Evolutionary conservation across 2,113 vertebrate species (phyloP), one percentile per base, ranked within the genome.

Genomic region (Eira barbara): DNA sequence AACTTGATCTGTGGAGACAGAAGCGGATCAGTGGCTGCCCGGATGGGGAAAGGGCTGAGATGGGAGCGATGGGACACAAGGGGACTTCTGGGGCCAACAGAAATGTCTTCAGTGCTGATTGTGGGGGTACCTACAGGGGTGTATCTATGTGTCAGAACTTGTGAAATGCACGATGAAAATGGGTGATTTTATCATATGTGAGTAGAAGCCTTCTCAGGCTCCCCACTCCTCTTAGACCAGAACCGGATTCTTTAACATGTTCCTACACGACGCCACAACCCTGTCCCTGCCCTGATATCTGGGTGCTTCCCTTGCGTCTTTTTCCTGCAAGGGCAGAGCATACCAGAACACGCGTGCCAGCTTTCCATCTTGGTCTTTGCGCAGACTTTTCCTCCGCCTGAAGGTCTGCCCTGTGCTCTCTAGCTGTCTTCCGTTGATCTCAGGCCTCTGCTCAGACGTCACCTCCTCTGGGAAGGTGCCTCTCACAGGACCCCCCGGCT

Each of bases 261-360:
- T 61, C 25, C 55, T 6, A 0, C 31, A 14, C 1, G 7, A 36
- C 6, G 1, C 29, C 20, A 5, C 0, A 2, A 0, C 52, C 74
- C 3, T 9, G 36, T 15, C 18, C 31, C 57, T 25, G 20, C 34
- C 31, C 20, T 6, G 18, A 31, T 1, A 13, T 2, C 31, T 0
- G 1, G 17, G 11, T 13, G 0, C 14, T 9, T 39, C 6, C 27
- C 12, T 23, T 21, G 3, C 0, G 0, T 29, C 52, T 23, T 18
- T 6, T 47, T 25, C 57, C 21, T 36, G 13, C 25, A 49, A 14
- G 36, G 18, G 10, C 10, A 36, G 42, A 8, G 20, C 18, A 18
- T 47, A 14, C 25, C 12, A 4, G 27, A 7, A 6, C 8, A 4
- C 2, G 4, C 52, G 0, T 0, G 23, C 36, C 3, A 20, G 13